A percentile compares a stretch with the other conserved stretches of the same genome.
Evolutionary conservation across 1,140 invertebrate genomes (phyloP).

Genomic region (Euura saliciscinereae): DNA sequence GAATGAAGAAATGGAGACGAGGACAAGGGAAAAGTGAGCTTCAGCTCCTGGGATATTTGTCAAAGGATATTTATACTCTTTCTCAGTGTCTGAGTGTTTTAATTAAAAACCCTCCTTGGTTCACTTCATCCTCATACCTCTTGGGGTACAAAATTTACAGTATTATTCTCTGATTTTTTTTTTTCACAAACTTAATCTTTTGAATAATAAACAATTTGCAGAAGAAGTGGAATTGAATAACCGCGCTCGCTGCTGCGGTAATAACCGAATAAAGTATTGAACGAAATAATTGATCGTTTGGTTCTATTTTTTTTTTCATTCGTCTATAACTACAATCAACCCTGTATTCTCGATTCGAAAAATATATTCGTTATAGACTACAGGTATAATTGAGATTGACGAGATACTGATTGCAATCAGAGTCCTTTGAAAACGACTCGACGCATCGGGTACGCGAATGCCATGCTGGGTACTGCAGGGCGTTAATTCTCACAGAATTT

Average conservation of each 20-base stretch:
- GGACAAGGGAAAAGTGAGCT: neutral
- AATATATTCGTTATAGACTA: too few species aligned
- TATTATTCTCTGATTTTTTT: neutral
- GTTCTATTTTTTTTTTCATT: too few species aligned
- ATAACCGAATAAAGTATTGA: too few species aligned
- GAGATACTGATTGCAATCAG: constrained; percentile 2
- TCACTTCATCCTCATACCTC: neutral
- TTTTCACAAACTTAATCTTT: neutral
- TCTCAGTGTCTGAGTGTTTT: neutral
- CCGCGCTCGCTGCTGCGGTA: too few species aligned
- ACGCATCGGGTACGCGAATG: neutral
- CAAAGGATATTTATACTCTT: neutral
- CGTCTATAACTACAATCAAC: too few species aligned
- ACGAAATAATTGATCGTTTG: too few species aligned
- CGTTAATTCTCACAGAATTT: neutral
- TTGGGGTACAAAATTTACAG: neutral
- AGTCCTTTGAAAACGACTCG: neutral
- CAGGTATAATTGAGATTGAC: neutral
- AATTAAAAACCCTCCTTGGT: neutral
- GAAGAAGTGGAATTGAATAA: neutral
- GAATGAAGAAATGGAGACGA: neutral
- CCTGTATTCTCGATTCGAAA: too few species aligned
- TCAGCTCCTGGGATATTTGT: neutral
- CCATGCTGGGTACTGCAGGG: neutral
- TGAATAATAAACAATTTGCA: neutral